Percentiles rank a stretch among this genome's conserved stretches.
Conservation (phyloP, 2,888 invertebrate genomes). For the Apeira syringaria region DNA sequence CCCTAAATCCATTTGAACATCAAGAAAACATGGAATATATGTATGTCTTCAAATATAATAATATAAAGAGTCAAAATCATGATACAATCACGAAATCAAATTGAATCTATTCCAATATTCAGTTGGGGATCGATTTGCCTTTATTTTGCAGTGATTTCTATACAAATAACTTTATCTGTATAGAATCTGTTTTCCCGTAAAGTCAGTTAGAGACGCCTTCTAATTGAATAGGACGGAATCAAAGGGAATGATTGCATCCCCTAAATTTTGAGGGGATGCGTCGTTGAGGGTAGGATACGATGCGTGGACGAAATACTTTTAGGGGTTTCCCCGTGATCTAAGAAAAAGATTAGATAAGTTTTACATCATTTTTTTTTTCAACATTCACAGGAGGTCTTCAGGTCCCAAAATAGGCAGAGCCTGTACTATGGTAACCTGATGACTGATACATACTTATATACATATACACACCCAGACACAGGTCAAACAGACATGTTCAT, state of each 20-base stretch:
- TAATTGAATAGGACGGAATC: conserved; percentile 82
- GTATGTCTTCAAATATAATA: too few species aligned
- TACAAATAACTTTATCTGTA: conserved; percentile 29
- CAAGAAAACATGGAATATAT: too few species aligned
- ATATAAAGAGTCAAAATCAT: neutral
- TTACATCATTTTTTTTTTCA: too few species aligned
- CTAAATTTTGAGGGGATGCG: conserved; percentile 68
- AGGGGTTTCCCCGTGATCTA: conserved; percentile 45
- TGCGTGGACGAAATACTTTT: conserved; percentile 77
- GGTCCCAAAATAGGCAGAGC: too few species aligned
- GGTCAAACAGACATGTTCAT: too few species aligned
- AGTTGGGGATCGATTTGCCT: conserved; percentile 4
- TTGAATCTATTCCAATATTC: conserved; percentile 9
- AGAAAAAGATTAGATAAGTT: conserved; percentile 28
- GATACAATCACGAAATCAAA: neutral
- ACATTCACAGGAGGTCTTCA: too few species aligned
- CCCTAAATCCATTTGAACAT: too few species aligned
- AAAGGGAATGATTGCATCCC: conserved; percentile 81
- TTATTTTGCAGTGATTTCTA: conserved; percentile 26
- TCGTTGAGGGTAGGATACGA: conserved; percentile 62
- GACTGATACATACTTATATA: too few species aligned
- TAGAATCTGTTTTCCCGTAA: conserved; percentile 52
- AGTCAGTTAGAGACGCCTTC: conserved; percentile 72
- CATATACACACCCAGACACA: too few species aligned
- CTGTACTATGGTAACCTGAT: too few species aligned